Evolutionary conservation across 2,888 invertebrate genomes (phyloP).

Genomic region (Eristalinus aeneus): DNA sequence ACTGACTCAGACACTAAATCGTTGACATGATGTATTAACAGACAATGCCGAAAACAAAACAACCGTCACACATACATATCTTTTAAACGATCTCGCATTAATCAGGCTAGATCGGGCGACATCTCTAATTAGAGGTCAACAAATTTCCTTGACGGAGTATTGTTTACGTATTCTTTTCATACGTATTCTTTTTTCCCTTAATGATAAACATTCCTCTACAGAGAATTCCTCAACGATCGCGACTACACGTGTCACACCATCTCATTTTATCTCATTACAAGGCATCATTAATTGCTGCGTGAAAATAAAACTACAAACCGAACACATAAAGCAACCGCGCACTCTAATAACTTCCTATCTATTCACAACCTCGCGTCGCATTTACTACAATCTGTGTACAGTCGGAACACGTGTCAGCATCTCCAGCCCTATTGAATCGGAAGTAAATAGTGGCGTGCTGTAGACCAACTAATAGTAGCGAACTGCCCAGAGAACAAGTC

Average conservation of each 20-base stretch:
- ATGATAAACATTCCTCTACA: not conserved
- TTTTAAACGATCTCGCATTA: not conserved
- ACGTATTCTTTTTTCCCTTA: not conserved
- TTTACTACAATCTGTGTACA: not conserved
- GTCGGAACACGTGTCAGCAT: conserved; percentile 23
- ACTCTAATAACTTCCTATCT: not conserved
- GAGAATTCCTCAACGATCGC: not conserved
- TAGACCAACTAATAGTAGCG: conserved; percentile 12
- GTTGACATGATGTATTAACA: not conserved
- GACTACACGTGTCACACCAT: not conserved
- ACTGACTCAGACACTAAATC: too few relatives aligned
- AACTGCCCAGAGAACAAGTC: not conserved
- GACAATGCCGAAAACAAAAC: not conserved
- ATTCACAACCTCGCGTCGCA: not conserved
- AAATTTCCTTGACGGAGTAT: not conserved
- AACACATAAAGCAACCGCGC: not conserved
- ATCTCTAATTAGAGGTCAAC: not conserved
- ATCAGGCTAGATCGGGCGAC: not conserved
- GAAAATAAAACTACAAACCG: not conserved
- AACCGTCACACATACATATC: not conserved
- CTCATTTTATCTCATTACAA: not conserved
- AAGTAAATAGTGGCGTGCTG: conserved; percentile 16
- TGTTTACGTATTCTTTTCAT: not conserved
- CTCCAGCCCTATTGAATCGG: conserved; percentile 37
- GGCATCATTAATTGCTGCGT: not conserved